Conservation (phyloP, 2,113 vertebrate genomes). For the Cichladusa arquata region DNA sequence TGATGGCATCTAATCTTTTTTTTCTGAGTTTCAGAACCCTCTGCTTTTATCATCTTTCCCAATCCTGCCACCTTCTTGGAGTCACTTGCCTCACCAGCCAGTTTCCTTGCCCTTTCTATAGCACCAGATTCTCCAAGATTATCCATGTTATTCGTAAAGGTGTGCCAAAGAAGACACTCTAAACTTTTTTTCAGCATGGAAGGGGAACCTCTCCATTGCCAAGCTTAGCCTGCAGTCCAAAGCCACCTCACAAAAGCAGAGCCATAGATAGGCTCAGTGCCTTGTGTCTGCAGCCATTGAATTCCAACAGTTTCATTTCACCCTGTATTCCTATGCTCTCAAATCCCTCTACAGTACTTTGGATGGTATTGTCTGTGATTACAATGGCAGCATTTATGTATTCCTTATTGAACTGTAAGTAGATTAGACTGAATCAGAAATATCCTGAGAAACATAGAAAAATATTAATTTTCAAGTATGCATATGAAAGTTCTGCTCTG, state of each 20-base stretch:
- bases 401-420: neutral
- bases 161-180: neutral
- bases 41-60: neutral
- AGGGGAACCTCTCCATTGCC: neutral
- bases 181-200: neutral
- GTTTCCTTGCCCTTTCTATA: neutral
- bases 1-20: neutral
- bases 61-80: neutral
- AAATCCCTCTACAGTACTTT: neutral
- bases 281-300: neutral
- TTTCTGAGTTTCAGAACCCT: neutral
- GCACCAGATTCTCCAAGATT: neutral
- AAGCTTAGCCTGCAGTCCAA: neutral
- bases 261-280: neutral
- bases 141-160: accelerated
- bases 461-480: neutral
- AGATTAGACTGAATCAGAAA: neutral
- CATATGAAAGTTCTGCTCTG: neutral
- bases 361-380: neutral
- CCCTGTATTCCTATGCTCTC: neutral
- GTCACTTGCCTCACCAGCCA: neutral
- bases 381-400: neutral
- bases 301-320: neutral
- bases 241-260: neutral
- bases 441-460: neutral